A percentile compares a stretch with the other conserved stretches of the same genome.
phyloP scores from a whole-genome alignment of 1,140 invertebrate species.

The Macrocentrus cingulum region DNA sequence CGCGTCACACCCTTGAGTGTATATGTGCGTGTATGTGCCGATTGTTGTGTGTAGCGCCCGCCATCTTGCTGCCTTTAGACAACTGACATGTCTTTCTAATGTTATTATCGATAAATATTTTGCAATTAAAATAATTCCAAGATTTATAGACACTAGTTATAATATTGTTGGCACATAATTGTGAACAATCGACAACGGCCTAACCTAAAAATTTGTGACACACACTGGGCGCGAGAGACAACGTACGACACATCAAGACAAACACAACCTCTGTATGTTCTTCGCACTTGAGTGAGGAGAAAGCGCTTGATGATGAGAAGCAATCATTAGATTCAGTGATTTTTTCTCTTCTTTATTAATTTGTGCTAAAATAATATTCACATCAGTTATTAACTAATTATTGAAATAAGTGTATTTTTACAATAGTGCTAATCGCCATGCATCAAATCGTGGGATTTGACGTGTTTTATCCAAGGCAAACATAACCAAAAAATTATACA shows the following conservation, averaged over 20 bases:
- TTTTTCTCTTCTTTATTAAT: background rate
- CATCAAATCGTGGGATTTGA: background rate
- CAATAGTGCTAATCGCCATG: background rate
- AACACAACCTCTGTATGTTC: slow-evolving; percentile 19
- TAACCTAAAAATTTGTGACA: too few species aligned
- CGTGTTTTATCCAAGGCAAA: slow-evolving; percentile 16
- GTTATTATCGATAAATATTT: slow-evolving; percentile 52
- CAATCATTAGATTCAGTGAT: background rate
- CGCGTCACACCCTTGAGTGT: background rate
- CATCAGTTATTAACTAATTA: background rate
- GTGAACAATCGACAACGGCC: background rate
- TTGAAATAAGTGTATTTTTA: background rate
- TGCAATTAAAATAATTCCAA: slow-evolving; percentile 20
- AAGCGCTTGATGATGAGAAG: background rate
- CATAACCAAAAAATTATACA: slow-evolving; percentile 19
- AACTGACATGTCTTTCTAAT: slow-evolving; percentile 55
- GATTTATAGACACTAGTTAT: background rate
- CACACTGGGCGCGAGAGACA: too few species aligned
- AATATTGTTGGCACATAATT: background rate
- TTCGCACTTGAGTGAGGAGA: background rate
- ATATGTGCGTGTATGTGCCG: background rate
- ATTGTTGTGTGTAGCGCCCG: slow-evolving; percentile 33
- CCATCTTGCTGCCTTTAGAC: slow-evolving; percentile 43
- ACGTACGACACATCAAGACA: background rate
- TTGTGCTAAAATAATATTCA: background rate